These are phyloP conservation scores for Phocides pigmalion DNA, from an alignment of 1,140 invertebrate species.

Conservation along the genomic window DNA sequence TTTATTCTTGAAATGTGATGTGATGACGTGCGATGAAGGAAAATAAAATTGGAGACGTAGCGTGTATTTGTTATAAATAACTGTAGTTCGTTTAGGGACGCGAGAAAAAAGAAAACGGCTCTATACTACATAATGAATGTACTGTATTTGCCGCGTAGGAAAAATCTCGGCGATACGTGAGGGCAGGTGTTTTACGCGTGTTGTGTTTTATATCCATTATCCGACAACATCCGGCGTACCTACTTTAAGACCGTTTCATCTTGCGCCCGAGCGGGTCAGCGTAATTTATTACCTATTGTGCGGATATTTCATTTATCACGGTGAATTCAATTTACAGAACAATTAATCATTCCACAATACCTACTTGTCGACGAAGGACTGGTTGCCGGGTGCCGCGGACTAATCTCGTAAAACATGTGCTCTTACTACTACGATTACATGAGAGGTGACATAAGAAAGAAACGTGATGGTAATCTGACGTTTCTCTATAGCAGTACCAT, in stretches of 20 bases:
- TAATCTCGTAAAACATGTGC: constrained; percentile 37
- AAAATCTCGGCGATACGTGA: constrained; percentile 47
- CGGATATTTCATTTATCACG: constrained; percentile 82
- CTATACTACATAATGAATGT: constrained; percentile 26
- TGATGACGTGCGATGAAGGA: background rate
- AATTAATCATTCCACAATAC: constrained; percentile 81
- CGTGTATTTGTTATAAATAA: constrained; percentile 7
- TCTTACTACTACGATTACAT: constrained; percentile 23
- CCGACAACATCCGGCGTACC: constrained; percentile 59
- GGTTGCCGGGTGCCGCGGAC: constrained; percentile 52
- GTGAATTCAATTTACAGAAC: constrained; percentile 82
- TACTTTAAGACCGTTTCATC: constrained; percentile 75
- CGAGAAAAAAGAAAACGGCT: constrained; percentile 13
- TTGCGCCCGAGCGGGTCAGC: constrained; percentile 73
- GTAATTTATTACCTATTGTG: constrained; percentile 83
- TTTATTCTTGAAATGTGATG: no score
- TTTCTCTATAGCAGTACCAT: no score
- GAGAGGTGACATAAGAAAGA: no score
- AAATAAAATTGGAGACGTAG: background rate
- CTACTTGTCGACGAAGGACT: constrained; percentile 72
- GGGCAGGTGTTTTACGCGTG: constrained; percentile 64
- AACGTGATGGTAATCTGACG: no score
- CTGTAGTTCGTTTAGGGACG: constrained; percentile 2
- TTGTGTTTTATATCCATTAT: constrained; percentile 66
- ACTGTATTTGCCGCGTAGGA: constrained; percentile 24